Evolutionary conservation across 2,113 vertebrate species (phyloP), one percentile per base, ranked within the genome.

Genomic region (Triplophysa tibetana): DNA sequence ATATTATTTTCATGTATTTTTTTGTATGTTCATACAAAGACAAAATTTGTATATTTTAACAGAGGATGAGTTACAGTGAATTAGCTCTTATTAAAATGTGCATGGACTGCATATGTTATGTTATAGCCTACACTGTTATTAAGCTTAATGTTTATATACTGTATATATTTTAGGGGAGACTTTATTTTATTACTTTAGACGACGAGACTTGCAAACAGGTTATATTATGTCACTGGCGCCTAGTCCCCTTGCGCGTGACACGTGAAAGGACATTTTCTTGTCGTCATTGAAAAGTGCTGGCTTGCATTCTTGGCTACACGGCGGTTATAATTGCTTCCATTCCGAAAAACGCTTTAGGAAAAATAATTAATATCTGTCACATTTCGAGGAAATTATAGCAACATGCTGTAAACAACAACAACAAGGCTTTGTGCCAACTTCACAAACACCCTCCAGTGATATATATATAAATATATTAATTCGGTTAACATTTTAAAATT

Each of bases 351-450:
- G 70, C 67, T 54, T 50, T 48, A 72, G 85, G 85, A 83, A 80
- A 84, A 84, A 88, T 88, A 87, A 93, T 92, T 92, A 92, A 90
- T 89, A 86, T 81, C 88, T 91, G 89, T 86, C 82, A 67, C 2
- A 62, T 80, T 89, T 90, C 84, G 85, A 82, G 16, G 67, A 76
- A 87, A 89, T 83, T 87, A 86, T 74, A 91, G 91, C 89, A 77
- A 81, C 80, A 86, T 81, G 33, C 6, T 7, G 33, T 38, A 38
- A 38, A 38, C 88, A 89, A 92, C 90, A 77, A 88, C 87, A 85
- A 2, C 61, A 29, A 83, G 83, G 64, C 61, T 75, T 83, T n/a
- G 63, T 33, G 24, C 67, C 75, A 66, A 64, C 79, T n/a, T 64
- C 21, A 63, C 81, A 63, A 63, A 75, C 43, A 63, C 41, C 69